Percentiles rank a stretch among this genome's conserved stretches.
Conservation (phyloP, 1,140 invertebrate genomes). For the Lordiphosa clarofinis region DNA sequence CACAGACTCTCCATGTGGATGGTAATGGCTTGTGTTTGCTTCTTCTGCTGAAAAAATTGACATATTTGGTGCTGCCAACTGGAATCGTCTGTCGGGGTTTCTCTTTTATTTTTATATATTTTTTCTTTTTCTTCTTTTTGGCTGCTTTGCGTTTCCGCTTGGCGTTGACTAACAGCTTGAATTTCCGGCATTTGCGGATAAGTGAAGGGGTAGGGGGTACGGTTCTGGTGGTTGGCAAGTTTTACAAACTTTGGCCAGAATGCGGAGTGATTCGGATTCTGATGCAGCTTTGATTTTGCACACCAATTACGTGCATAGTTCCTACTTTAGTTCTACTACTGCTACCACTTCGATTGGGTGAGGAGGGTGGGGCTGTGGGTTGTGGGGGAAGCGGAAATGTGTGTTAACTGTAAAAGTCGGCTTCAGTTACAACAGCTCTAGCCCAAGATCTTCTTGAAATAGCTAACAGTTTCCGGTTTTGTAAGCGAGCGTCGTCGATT, state of each 20-base stretch:
- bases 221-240: slow-evolving; percentile 14
- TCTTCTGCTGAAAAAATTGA: slow-evolving; percentile 53
- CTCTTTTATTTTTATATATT: neutral
- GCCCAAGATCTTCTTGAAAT: slow-evolving; percentile 79
- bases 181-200: slow-evolving; percentile 37
- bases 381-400: slow-evolving; percentile 39
- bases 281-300: slow-evolving; percentile 50
- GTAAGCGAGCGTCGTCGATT: slow-evolving; percentile 78
- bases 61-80: slow-evolving; percentile 61
- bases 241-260: slow-evolving; percentile 42
- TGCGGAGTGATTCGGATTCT: slow-evolving; percentile 54
- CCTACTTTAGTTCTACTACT: neutral
- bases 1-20: slow-evolving; percentile 28
- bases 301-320: slow-evolving; percentile 56
- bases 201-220: neutral
- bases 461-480: slow-evolving; percentile 79
- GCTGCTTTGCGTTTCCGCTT: slow-evolving; percentile 57
- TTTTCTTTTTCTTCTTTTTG: slow-evolving; percentile 40
- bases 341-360: slow-evolving; percentile 1
- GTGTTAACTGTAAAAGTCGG: slow-evolving; percentile 34
- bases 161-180: slow-evolving; percentile 67
- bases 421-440: slow-evolving; percentile 32
- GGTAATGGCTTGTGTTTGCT: slow-evolving; percentile 6
- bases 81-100: slow-evolving; percentile 26
- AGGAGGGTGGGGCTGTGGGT: neutral